These are phyloP conservation scores for Gonatopus flavifemur DNA, from an alignment of 1,140 invertebrate species.

Conservation along the genomic window DNA sequence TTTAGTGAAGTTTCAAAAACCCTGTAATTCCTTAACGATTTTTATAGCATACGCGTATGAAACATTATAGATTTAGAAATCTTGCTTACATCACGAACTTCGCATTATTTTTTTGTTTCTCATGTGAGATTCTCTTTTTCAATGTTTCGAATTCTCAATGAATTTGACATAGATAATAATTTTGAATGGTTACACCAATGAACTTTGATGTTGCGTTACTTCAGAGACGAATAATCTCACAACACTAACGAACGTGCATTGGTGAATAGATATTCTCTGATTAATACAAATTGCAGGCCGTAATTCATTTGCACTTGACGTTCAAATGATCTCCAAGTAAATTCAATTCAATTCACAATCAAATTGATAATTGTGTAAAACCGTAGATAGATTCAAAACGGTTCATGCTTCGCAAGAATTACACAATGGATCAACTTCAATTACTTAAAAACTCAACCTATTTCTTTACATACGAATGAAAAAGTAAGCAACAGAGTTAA, in stretches of 20 bases:
- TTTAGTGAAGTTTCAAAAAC: too few species aligned
- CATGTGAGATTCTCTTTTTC: too few species aligned
- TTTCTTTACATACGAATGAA: constrained; percentile 14
- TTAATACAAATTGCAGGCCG: constrained; percentile 12
- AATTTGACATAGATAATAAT: too few species aligned
- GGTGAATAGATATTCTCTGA: constrained; percentile 15
- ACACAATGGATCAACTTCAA: constrained; percentile 19
- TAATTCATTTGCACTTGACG: constrained; percentile 16
- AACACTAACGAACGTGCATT: constrained; percentile 31
- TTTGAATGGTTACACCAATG: too few species aligned
- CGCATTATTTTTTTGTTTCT: too few species aligned
- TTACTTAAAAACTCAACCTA: constrained; percentile 18
- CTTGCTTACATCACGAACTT: too few species aligned
- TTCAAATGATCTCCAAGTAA: constrained; percentile 27
- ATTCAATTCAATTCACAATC: constrained; percentile 23
- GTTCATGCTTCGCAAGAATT: constrained; percentile 13
- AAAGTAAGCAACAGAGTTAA: constrained; percentile 26
- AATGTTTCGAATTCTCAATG: too few species aligned
- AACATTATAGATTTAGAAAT: too few species aligned
- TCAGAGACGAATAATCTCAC: constrained; percentile 29
- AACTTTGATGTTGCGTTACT: too few species aligned
- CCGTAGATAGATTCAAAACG: constrained; percentile 24
- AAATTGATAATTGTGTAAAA: constrained; percentile 16
- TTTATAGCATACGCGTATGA: too few species aligned
- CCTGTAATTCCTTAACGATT: too few species aligned